Conservation (phyloP, 2,888 invertebrate species). For the Morpho deidamia region DNA sequence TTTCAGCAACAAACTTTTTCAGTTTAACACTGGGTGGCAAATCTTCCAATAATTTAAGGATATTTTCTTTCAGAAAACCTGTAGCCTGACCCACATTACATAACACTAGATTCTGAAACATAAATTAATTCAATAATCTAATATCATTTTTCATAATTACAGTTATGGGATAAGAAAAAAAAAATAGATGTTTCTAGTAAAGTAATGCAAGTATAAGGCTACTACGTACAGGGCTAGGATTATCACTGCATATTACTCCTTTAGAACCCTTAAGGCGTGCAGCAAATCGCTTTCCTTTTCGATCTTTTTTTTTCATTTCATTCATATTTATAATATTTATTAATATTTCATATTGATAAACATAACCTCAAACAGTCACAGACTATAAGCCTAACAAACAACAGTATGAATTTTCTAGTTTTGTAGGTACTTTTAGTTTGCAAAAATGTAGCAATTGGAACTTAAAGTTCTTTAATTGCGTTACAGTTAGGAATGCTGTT, state of each 20-base stretch:
- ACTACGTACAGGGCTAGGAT: slow-evolving; percentile 44
- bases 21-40: slow-evolving; percentile 74
- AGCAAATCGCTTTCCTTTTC: slow-evolving; percentile 57
- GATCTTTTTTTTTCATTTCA: slow-evolving; percentile 47
- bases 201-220: not conserved
- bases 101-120: slow-evolving; percentile 83
- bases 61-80: slow-evolving; percentile 82
- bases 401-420: too few relatives aligned
- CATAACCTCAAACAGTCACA: slow-evolving; percentile 6
- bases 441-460: too few relatives aligned
- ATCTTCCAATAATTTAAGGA: slow-evolving; percentile 78
- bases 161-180: not conserved
- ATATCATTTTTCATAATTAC: too few relatives aligned
- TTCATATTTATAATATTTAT: slow-evolving; percentile 36
- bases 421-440: too few relatives aligned
- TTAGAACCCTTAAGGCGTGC: slow-evolving; percentile 53
- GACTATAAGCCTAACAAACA: too few relatives aligned
- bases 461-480: too few relatives aligned
- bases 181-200: not conserved
- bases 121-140: not conserved
- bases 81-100: slow-evolving; percentile 93
- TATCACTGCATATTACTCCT: slow-evolving; percentile 46
- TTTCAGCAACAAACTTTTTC: slow-evolving; percentile 82
- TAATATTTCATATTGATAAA: not conserved
- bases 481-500: too few relatives aligned